Evolutionary conservation across 2,888 invertebrate species (phyloP).

Genomic region (Drosophila anomalata): DNA sequence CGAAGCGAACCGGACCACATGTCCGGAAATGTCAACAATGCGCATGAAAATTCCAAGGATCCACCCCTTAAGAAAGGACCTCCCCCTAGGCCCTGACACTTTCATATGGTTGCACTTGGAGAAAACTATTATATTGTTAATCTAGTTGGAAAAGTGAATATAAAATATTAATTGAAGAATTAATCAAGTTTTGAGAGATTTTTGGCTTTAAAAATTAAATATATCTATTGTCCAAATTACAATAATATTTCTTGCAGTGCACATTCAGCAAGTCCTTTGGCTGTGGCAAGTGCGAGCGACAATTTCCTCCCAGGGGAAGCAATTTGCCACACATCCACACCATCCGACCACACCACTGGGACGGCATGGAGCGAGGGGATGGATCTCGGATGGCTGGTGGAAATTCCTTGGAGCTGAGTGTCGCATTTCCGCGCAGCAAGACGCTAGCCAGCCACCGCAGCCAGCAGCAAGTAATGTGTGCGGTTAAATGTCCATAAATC

Average conservation of each 20-base stretch:
- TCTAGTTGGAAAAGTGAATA: not conserved
- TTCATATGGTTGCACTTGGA: constrained; percentile 15
- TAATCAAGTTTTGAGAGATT: too few species aligned
- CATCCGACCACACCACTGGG: constrained; percentile 21
- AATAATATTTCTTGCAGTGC: constrained; percentile 6
- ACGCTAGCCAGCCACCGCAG: constrained; percentile 61
- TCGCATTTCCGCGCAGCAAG: constrained; percentile 62
- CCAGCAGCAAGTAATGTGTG: constrained; percentile 73
- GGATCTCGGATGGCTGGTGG: constrained; percentile 51
- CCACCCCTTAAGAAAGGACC: constrained; percentile 47
- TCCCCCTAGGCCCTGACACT: constrained; percentile 20
- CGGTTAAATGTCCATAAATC: constrained; percentile 84
- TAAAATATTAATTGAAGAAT: too few species aligned
- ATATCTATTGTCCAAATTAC: not conserved
- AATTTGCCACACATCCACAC: constrained; percentile 72
- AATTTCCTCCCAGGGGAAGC: constrained; percentile 80
- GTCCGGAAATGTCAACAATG: constrained; percentile 81
- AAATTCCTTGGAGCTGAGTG: constrained; percentile 62
- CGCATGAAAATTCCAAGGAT: constrained; percentile 78
- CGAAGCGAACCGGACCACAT: constrained; percentile 68
- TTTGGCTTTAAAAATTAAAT: not conserved
- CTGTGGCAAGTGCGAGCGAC: constrained; percentile 55
- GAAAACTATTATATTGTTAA: not conserved
- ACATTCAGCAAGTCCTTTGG: constrained; percentile 50
- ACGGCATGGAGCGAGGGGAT: constrained; percentile 27